Percentiles rank a stretch among this genome's conserved stretches.
These are phyloP conservation scores for Pogonus chalceus DNA, from an alignment of 1,140 invertebrate species.

Conservation along the genomic window DNA sequence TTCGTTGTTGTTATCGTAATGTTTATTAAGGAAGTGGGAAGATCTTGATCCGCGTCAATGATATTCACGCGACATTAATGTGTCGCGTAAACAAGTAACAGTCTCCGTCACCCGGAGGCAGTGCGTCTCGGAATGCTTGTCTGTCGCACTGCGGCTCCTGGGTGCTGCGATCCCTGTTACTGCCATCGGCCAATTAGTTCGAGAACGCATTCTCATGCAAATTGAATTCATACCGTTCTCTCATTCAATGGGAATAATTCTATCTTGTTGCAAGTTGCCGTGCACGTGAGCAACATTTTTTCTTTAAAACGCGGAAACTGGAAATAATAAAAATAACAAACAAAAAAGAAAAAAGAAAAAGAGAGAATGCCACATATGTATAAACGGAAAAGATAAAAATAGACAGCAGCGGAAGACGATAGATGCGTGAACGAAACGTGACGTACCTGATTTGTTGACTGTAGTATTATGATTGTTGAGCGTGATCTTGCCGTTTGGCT, in stretches of 20 bases:
- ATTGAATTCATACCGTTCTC: not conserved
- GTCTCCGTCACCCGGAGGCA: not conserved
- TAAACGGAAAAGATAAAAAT: not conserved
- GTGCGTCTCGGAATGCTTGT: not conserved
- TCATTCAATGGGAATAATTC: too few species aligned
- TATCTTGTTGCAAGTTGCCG: too few species aligned
- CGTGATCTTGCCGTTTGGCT: slow-evolving; percentile 24
- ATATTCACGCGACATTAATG: too few species aligned
- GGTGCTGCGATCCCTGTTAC: not conserved
- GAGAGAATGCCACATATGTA: too few species aligned
- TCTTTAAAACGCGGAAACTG: too few species aligned
- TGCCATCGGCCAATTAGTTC: not conserved
- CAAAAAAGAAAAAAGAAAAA: too few species aligned
- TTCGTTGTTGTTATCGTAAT: too few species aligned
- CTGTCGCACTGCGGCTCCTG: not conserved
- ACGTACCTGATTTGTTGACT: slow-evolving; percentile 26
- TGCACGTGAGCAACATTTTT: too few species aligned
- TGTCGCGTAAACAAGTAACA: not conserved
- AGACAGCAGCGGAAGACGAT: not conserved
- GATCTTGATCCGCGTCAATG: too few species aligned
- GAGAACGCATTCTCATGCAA: not conserved
- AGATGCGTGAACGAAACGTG: not conserved
- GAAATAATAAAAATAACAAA: too few species aligned
- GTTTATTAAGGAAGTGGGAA: too few species aligned
- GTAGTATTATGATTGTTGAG: slow-evolving; percentile 25